Evolutionary conservation across 1,140 invertebrate genomes (phyloP).

Genomic region (Nixonia krombeini): DNA sequence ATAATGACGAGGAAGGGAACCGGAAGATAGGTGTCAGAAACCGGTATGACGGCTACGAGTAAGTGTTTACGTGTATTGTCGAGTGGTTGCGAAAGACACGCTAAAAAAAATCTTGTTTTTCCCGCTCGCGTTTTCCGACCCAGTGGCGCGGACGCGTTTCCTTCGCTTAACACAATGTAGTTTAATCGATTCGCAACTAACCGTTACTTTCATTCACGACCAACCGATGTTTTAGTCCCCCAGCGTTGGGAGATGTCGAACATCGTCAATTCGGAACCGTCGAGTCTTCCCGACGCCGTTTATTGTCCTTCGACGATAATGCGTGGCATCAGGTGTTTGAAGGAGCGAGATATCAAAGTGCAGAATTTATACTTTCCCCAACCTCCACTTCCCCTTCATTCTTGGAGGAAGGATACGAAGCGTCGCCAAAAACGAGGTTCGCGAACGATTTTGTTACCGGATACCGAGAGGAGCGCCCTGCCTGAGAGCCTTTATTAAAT

Average conservation of each 20-base stretch:
- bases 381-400: slow-evolving; percentile 11
- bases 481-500: slow-evolving; percentile 60
- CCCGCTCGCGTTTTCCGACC: slow-evolving; percentile 1
- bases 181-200: too few species aligned
- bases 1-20: slow-evolving; percentile 31
- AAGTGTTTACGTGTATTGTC: slow-evolving; percentile 26
- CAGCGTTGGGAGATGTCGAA: too few species aligned
- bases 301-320: too few species aligned
- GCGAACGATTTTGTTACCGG: slow-evolving; percentile 24
- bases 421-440: slow-evolving; percentile 25
- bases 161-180: too few species aligned
- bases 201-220: too few species aligned
- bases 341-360: too few species aligned
- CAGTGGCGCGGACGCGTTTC: too few species aligned
- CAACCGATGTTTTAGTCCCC: too few species aligned
- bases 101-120: slow-evolving; percentile 5
- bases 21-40: slow-evolving; percentile 9
- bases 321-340: too few species aligned
- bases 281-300: too few species aligned
- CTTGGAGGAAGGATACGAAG: slow-evolving; percentile 2
- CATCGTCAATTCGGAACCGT: too few species aligned
- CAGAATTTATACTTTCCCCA: too few species aligned
- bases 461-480: slow-evolving; percentile 25
- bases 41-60: slow-evolving; percentile 24
- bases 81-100: slow-evolving; percentile 24